Evolutionary conservation across 2,797 vertebrate genomes (phyloP).

Genomic region (Mus caroli): DNA sequence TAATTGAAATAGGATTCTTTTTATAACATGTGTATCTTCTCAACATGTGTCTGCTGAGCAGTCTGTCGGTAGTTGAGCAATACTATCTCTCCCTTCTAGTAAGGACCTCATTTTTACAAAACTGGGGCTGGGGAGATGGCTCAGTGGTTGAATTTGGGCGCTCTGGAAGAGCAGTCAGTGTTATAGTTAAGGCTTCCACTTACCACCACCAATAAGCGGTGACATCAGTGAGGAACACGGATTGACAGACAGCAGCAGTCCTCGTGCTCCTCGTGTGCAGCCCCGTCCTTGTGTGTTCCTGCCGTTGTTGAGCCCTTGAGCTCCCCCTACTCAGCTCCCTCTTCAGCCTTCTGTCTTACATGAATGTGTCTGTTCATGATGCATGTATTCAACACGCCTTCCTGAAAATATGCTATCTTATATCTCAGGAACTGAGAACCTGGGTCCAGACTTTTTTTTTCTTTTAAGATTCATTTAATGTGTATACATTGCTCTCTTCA

Average conservation of each 20-base stretch:
- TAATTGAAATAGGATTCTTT: conserved; percentile 1
- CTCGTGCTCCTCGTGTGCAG: not conserved
- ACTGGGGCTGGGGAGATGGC: no score
- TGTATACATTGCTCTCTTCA: no score
- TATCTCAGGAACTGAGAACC: not conserved
- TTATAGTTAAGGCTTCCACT: no score
- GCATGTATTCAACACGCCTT: not conserved
- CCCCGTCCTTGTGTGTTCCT: not conserved
- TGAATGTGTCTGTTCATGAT: not conserved
- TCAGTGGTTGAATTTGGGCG: no score
- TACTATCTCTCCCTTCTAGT: not conserved
- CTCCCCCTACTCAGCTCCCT: not conserved
- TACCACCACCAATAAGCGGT: no score
- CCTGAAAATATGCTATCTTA: not conserved
- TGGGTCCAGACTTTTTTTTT: not conserved
- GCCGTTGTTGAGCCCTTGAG: not conserved
- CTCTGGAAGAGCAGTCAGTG: no score
- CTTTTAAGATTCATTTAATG: no score
- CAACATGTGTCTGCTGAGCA: not conserved
- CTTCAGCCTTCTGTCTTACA: not conserved
- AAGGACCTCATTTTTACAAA: no score
- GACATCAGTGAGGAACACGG: not conserved
- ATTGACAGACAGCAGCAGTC: not conserved
- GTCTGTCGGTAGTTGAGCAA: not conserved
- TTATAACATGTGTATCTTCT: not conserved